Base-by-base conservation (phyloP, 2,888 invertebrate genomes). In the Aphidoletes aphidimyza region DNA sequence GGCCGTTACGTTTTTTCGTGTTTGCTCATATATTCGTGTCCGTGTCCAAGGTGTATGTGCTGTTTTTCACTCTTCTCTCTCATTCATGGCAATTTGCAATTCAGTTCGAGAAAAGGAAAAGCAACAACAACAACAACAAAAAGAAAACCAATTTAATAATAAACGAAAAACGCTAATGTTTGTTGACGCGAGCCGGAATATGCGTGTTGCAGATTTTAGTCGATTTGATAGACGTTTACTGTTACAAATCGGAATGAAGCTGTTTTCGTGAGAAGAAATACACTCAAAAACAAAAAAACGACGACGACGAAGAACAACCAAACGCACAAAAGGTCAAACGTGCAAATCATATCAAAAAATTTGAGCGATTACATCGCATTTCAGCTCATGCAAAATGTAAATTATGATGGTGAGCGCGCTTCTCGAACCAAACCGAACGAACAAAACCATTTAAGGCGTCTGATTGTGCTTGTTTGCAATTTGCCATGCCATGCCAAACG, bases 271-370 rank as follows among this genome's bases (percentile, higher is more conserved):
- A 22, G 2, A 54, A 22, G 22, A 22, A 54, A 54, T n/a, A 54
- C n/a, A n/a, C n/a, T n/a, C n/a, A n/a, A 54, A 3, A 9, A 54
- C 14, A 2, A 2, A 54, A 3, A 22, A 54, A 54, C 3, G 2
- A 22, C 22, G 19, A 17, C 47, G 17, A 47, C n/a, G n/a, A n/a
- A n/a, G n/a, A 47, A 47, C 47, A 47, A 11, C 19, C 17, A 47
- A 47, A 47, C 17, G 17, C 47, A 47, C 17, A 47, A 47, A n/a
- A 47, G 22, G 22, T 54, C 54, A 22, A 54, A 54, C 22, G 1
- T 11, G 22, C n/a, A 54, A 54, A 54, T 54, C 22, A 54, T 54
- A 54, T 54, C 54, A 54, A 54, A 54, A n/a, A 54, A 14, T 39
- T 54, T 54, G 54, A 54, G 22, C 22, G 54, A 54, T 22, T 54